Evolutionary conservation across 92 coral and sea anemone genomes (phyloP), one percentile per base, ranked within the genome.

Genomic region (Pocillopora grandis): DNA sequence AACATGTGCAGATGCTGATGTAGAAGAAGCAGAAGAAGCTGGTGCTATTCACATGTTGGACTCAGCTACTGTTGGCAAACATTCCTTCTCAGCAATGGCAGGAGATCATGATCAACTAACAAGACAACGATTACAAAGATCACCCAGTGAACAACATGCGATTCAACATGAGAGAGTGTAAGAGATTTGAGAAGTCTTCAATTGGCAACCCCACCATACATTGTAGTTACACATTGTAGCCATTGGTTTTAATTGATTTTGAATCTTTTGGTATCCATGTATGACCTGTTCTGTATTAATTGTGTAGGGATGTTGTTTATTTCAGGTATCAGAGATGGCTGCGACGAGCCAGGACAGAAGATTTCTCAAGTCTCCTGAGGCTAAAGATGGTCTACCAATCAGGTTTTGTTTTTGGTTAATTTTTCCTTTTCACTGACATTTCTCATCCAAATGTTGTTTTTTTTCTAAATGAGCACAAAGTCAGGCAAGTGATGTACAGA

Each of bases 71-170:
- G 91, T 96, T 49, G 98, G 99, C n/a, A 90, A 90, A 71, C 99
- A 96, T 78, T 89, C 99, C 9, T 96, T 96, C 87, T 91, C 99
- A 17, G 94, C 95, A 5, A 96, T 96, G 99, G 92, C 88, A 36
- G 99, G 99, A 5, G 99, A 96, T 78, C 98, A 94, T 81, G 99
- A 96, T 52, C 89, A 85, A 20, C 90, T 96, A 64, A 85, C 91
- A 15, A 91, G 93, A 72, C 94, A 96, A 77, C 86, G 99, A 78
- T 84, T 93, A 1, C 99, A 94, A 37, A 90, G 95, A 86, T 80
- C 91, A 19, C 90, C 98, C 8, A 90, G 84, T 31, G 99, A 94
- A 69, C 81, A 90, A 86, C 93, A 93, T 58, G 89, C 87, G 1
- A 86, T 87, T 65, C 96, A 96, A 49, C 91, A 91, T 55, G 96